Base-by-base conservation (phyloP, 2,888 invertebrate genomes). In the Drosophila basisetae region DNA sequence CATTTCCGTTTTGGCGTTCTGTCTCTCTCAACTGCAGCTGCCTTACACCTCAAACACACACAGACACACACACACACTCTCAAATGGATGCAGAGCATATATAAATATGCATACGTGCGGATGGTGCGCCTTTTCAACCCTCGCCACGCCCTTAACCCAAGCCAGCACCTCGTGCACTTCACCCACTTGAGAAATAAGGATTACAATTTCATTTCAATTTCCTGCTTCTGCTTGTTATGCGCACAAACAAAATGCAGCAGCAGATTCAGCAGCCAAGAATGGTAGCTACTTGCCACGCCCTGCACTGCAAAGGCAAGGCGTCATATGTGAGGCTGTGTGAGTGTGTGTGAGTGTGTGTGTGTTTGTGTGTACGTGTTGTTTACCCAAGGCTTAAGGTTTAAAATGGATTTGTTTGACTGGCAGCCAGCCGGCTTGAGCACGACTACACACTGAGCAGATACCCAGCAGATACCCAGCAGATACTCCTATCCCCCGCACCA, bases 351-450 rank as follows among this genome's bases (percentile, higher is more conserved):
- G 68, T 47, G 61, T 64, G 56, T 67, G 49, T 61, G 55, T 64
- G 52, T 43, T 59, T 59, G 41, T 64, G 73, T 67, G 65, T 73
- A 81, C 71, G 85, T 82, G 89, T 85, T 86, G 90, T 88, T 90
- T 90, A 88, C 89, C 76, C 76, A 84, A 78, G 90, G 78, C 83
- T 86, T 90, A 90, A 78, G 89, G 83, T 78, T 88, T 88, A 82
- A 82, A 88, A 85, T 90, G 86, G 90, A 90, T 90, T 86, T 86
- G 90, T 83, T 90, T 86, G 85, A 90, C 85, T 88, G 83, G 82
- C 84, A 86, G 82, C 76, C 64, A 81, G 82, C 89, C 83, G 86
- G 76, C 90, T 88, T 82, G 75, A 77, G 77, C 76, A 73, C 67
- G 82, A 73, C 69, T 67, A 58, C 85, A 79, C 65, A 59, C 64